Evolutionary conservation across 2,888 invertebrate genomes (phyloP), one percentile per base, ranked within the genome.

Genomic region (Autographa pulchrina): DNA sequence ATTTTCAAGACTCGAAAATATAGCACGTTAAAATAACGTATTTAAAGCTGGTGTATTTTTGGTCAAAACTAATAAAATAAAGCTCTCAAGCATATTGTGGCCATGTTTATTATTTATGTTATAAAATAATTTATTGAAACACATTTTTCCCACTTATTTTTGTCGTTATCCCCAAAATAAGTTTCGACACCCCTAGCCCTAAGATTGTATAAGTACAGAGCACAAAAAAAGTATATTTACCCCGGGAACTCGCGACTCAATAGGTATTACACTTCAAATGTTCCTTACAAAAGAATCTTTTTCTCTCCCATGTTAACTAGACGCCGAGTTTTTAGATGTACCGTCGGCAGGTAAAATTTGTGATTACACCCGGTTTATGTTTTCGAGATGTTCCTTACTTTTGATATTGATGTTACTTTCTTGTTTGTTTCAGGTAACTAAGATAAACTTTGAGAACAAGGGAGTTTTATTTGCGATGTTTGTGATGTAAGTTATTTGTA

Each of bases 281-380:
- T 84, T 88, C 82, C 86, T 88, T 85, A 95, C 93, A 95, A 95
- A 92, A 91, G 92, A 93, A 89, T 93, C 91, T 93, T 93, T 93
- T 93, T 93, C 92, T 91, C 85, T 90, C 86, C 91, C 90, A 92
- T 92, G 92, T 92, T 94, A 94, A 95, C 92, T 92, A 93, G 91
- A 89, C 88, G 89, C 73, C 89, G 86, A 86, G 88, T 86, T 91
- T 92, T 93, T 92, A 86, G 85, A 86, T 75, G 91, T 92, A 94
- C 84, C 62, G 92, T 89, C 85, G 62, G 89, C 91, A 68, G 64
- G 48, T 62, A 61, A 77, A 68, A 61, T 73, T 69, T 62, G 65
- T 62, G 71, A 68, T 76, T 73, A 20, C 61, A 25, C 20, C 18
- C 62, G 20, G 56, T 41, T 70, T 61, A 64, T 60, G 70, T 66